Conservation (phyloP, 2,888 invertebrate genomes). For the Scelioninae gen. 2 region DNA sequence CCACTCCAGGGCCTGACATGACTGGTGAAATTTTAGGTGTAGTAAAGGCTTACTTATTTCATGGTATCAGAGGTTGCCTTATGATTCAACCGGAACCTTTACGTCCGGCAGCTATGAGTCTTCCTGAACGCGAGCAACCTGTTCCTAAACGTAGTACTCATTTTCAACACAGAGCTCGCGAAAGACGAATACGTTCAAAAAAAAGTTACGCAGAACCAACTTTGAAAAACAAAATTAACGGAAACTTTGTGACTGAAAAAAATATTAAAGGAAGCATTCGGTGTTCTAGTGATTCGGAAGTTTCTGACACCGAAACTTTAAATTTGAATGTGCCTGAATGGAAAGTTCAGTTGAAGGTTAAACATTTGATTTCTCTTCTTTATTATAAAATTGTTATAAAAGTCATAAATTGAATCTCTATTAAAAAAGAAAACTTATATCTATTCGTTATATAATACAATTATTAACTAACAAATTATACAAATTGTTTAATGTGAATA, state of each 20-base stretch:
- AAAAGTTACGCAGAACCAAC: conserved; percentile 50
- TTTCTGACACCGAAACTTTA: conserved; percentile 47
- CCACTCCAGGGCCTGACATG: conserved; percentile 61
- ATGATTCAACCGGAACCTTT: conserved; percentile 64
- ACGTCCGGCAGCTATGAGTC: conserved; percentile 71
- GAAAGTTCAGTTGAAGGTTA: conserved; percentile 51
- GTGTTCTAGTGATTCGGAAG: conserved; percentile 62
- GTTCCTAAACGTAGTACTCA: conserved; percentile 67
- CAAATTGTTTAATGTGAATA: no score
- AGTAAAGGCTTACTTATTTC: conserved; percentile 69
- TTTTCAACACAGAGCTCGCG: conserved; percentile 63
- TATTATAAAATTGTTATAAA: no score
- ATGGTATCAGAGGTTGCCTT: conserved; percentile 68
- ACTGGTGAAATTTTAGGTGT: conserved; percentile 70
- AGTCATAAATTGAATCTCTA: no score
- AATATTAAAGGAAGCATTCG: conserved; percentile 44
- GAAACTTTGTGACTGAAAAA: background rate
- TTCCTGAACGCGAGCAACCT: conserved; percentile 68
- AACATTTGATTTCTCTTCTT: background rate
- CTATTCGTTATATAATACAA: no score
- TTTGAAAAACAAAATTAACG: conserved; percentile 12
- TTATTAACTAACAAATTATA: no score
- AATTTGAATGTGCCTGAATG: conserved; percentile 30
- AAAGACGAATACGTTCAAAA: conserved; percentile 61
- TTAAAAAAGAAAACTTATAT: no score